phyloP scores from a whole-genome alignment of 2,888 invertebrate species.

The Megastigmus dorsalis region DNA sequence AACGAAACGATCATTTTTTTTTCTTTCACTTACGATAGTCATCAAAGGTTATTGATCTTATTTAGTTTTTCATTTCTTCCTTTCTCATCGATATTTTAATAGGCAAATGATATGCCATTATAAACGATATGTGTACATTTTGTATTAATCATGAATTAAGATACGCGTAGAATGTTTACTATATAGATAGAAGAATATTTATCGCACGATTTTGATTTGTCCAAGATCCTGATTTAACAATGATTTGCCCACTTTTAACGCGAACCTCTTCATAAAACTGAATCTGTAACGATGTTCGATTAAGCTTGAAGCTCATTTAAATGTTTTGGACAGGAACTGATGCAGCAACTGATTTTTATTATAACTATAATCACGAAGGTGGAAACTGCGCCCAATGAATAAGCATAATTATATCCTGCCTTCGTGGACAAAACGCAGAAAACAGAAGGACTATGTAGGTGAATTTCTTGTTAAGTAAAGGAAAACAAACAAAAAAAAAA shows the following conservation, averaged over 20 bases:
- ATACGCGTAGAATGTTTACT: neutral
- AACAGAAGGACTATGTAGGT: constrained; percentile 1
- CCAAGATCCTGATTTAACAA: too few relatives aligned
- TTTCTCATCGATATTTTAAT: too few relatives aligned
- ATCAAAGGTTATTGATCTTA: constrained; percentile 3
- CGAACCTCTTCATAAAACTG: neutral
- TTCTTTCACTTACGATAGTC: neutral
- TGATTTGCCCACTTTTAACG: too few relatives aligned
- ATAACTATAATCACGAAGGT: neutral
- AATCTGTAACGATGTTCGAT: neutral
- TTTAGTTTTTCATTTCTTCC: neutral
- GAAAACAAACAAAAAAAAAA: constrained; percentile 4
- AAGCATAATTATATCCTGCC: constrained; percentile 20
- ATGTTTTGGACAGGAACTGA: neutral
- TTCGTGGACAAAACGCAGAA: too few relatives aligned
- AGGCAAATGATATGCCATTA: neutral
- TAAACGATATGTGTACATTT: neutral
- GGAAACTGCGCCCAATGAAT: neutral
- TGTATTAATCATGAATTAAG: neutral
- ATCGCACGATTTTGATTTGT: too few relatives aligned
- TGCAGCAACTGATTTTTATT: too few relatives aligned
- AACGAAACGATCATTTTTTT: constrained; percentile 1
- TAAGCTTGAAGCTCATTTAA: too few relatives aligned
- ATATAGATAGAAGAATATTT: neutral
- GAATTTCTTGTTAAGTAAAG: neutral